Evolutionary conservation across 1,140 invertebrate genomes (phyloP), one percentile per base, ranked within the genome.

Genomic region (Hypsibius dujardini): DNA sequence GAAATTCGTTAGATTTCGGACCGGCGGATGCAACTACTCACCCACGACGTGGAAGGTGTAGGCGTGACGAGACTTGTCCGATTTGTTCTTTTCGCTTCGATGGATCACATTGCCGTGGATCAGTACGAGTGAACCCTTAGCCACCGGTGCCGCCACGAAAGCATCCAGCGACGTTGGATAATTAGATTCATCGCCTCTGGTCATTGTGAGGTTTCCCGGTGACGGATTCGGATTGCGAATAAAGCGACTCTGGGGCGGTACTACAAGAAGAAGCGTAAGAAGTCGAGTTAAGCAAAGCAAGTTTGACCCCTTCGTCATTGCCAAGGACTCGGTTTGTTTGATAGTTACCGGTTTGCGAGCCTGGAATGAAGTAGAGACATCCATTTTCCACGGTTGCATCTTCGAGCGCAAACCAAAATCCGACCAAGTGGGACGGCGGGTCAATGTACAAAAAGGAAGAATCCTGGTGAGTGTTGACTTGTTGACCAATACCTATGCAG

Each of bases 31-130:
- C 28, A 28, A 28, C 28, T 28, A 28, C 28, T 85, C 85, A 79
- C 98, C 94, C 70, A 90, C 84, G 0, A 95, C 84, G 79, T 98
- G 95, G 79, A 95, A 96, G 2, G 94, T 96, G 79, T 98, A 98
- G 1, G 89, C 90, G 74, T 93, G 88, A 71, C 95, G 84, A n/a
- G 90, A 87, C 70, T 86, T 85, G 1, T 84, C 75, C 0, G 91
- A 95, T 71, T 81, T 85, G 78, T 98, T 98, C 3, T 83, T 79
- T 59, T 89, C 87, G 77, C 93, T 97, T 77, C 87, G 89, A 77
- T 98, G 95, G 1, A 96, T 87, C 1, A 97, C 91, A 77, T 90
- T 85, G 0, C 93, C 93, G 76, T 98, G 87, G 69, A 98, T 88
- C 2, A 98, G 76, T 62, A 97, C 86, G 73, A 89, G 87, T 1